Base-by-base conservation (phyloP, 2,888 invertebrate genomes). In the Drosophila atripex region DNA sequence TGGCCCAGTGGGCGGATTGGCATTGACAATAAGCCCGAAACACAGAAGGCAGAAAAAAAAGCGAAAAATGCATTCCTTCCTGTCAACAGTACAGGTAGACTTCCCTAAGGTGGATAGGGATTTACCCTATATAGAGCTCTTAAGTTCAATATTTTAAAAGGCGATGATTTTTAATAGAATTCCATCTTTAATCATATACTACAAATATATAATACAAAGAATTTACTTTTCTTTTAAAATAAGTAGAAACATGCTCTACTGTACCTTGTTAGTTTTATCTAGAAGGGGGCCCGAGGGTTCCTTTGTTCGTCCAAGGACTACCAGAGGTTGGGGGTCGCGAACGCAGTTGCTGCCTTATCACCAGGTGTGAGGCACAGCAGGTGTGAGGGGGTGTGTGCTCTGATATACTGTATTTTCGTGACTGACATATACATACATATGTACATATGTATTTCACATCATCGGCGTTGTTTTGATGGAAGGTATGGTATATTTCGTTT, bases 281-380 rank as follows among this genome's bases (percentile, higher is more conserved):
- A 4, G 25, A 25, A 9, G 9, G n/a, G 30, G 39, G 16, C 30
- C 30, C 30, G n/a, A 16, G 46, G 16, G 47, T 32, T 61, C 63
- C 63, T 61, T 61, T 61, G 63, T 61, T 61, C 30, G 39, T 30
- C 47, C 47, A 61, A 61, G 63, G 60, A 61, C 47, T 61, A 21
- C 11, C 61, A 46, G 30, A 47, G 60, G 47, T 60, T 47, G 60
- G 46, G 38, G 60, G 14, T 14, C 28, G 45, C 35, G 38, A 38
- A 9, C 18, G 21, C 45, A 7, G 25, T 12, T 2, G 21, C 21
- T n/a, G 58, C 46, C 30, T 61, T 61, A 61, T 61, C 60, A 47
- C 21, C 18, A 6, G 28, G 28, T 28, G 28, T 28, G 8, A 9
- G 28, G 21, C 6, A 23, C 16, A 2, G 23, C 11, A 30, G 47